A percentile compares a stretch with the other conserved stretches of the same genome.
Conservation (phyloP, 2,113 vertebrate genomes). For the Sarotherodon lohbergeri region DNA sequence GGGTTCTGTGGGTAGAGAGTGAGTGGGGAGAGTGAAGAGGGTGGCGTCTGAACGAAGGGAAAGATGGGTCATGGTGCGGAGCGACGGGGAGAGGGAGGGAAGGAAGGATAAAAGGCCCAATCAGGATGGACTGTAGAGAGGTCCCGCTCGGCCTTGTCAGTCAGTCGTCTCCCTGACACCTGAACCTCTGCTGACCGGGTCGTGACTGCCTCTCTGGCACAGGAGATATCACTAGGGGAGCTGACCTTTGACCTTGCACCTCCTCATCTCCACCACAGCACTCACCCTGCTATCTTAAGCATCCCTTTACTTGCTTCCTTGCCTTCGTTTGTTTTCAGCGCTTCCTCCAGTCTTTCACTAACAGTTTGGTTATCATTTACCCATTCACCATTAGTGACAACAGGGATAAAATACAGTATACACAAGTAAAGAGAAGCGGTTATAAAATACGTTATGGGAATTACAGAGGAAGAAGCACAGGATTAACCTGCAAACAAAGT, state of each 20-base stretch:
- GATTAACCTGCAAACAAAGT: background rate
- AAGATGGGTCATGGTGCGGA: constrained; percentile 29
- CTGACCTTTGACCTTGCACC: constrained; percentile 58
- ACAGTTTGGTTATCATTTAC: background rate
- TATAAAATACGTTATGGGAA: background rate
- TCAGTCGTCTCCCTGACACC: constrained; percentile 65
- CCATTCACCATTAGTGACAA: background rate
- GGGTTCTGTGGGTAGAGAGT: constrained; percentile 12
- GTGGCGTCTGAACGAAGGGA: constrained; percentile 15
- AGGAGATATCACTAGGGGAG: constrained; percentile 53
- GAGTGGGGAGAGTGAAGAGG: constrained; percentile 24
- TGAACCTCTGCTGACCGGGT: constrained; percentile 73
- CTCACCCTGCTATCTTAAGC: background rate
- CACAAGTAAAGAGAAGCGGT: background rate
- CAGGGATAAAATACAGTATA: background rate
- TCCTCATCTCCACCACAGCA: constrained; percentile 31
- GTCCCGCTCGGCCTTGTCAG: constrained; percentile 58
- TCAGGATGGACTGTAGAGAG: constrained; percentile 27
- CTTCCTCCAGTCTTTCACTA: background rate
- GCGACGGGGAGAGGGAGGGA: constrained; percentile 18
- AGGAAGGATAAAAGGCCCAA: constrained; percentile 56
- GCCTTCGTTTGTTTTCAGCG: constrained; percentile 6
- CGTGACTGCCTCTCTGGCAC: constrained; percentile 60
- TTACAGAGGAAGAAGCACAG: background rate
- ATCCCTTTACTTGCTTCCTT: background rate